Conservation (phyloP, 2,113 vertebrate genomes). For the Cynopterus brachyotis region DNA sequence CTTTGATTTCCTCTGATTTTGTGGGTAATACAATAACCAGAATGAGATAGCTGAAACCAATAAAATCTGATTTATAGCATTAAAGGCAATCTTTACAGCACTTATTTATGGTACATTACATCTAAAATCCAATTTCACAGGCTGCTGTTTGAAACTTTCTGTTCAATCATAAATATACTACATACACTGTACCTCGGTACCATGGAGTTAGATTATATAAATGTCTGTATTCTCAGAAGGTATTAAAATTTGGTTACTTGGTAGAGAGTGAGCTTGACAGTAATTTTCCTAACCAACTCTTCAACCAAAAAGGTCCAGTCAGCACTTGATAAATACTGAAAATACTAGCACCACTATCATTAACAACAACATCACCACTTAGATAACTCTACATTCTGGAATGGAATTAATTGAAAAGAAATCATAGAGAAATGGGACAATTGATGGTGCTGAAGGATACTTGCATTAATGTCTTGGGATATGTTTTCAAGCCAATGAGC, state of each 20-base stretch:
- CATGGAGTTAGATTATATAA: slow-evolving; percentile 86
- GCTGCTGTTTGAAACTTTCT: slow-evolving; percentile 88
- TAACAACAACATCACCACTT: slow-evolving; percentile 53
- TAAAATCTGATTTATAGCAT: slow-evolving; percentile 90
- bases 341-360: slow-evolving; percentile 59
- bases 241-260: slow-evolving; percentile 81
- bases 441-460: not conserved
- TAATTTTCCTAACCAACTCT: slow-evolving; percentile 83
- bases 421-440: slow-evolving; percentile 65
- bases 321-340: slow-evolving; percentile 80
- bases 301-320: slow-evolving; percentile 79
- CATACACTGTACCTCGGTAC: slow-evolving; percentile 83
- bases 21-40: slow-evolving; percentile 89
- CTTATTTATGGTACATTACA: slow-evolving; percentile 91
- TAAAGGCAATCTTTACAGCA: slow-evolving; percentile 90
- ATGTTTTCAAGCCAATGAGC: slow-evolving; percentile 41
- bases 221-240: slow-evolving; percentile 81
- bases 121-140: slow-evolving; percentile 91
- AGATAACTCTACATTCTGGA: slow-evolving; percentile 67
- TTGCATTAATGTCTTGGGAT: not conserved
- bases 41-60: slow-evolving; percentile 90
- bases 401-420: slow-evolving; percentile 75
- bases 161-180: slow-evolving; percentile 89
- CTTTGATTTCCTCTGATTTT: slow-evolving; percentile 89
- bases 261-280: slow-evolving; percentile 82